Base-by-base conservation (phyloP, 2,797 vertebrate species). In the Protonibea diacanthus region DNA sequence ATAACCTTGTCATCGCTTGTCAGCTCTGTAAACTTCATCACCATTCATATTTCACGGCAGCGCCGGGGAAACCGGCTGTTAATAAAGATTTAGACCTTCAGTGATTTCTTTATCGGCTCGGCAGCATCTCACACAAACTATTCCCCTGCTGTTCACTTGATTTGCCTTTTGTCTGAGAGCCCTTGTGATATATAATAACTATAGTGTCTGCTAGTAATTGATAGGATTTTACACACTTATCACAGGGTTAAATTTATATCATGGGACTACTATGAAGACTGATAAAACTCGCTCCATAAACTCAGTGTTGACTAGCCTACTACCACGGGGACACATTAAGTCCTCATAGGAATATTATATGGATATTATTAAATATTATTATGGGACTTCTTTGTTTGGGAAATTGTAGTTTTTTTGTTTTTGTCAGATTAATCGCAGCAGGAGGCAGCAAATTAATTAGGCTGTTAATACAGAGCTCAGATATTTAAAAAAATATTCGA, bases 1-100 rank as follows among this genome's bases (percentile, higher is more conserved):
- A 87, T 88, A 90, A 63, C 88, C 86, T 86, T 87, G 83, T 85
- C 83, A 56, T 70, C 67, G 48, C 75, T 76, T 86, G 86, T 85
- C 88, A 85, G 79, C 59, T 80, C 74, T 78, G 84, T 72, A 89
- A 85, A 88, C 80, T 56, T 75, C 83, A 83, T 84, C 80, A 67
- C 40, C 63, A 9, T 82, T 72, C 67, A 51, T 84, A 64, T 77
- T 79, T 84, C 63, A 49, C 51, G 49, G 11, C 6, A 11, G 51
- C 14, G 1, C 57, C 2, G 23, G 29, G 64, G 53, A 73, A 56
- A 47, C 42, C 47, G 0, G 47, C 74, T 29, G 47, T 82, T 89
- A 90, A 84, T 83, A 75, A 65, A 86, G 84, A 86, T 88, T 80
- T 65, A 89, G 52, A 68, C 79, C 73, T 77, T 80, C 58, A 23